These are phyloP conservation scores for Calonectris borealis DNA, from an alignment of 2,113 vertebrate species.

Conservation along the genomic window DNA sequence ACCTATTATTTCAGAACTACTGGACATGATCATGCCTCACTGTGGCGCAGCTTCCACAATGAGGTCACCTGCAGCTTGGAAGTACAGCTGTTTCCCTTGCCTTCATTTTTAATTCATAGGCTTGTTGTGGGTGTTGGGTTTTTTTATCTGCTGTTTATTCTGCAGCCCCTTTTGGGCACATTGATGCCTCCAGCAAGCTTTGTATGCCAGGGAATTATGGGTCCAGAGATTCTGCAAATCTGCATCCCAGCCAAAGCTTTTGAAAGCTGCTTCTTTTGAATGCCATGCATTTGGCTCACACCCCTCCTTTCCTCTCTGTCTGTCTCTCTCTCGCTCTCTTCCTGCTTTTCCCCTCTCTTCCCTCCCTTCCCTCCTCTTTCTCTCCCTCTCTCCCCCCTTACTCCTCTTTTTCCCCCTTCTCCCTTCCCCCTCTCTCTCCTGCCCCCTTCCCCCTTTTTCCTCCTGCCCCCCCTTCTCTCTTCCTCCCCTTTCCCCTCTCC, in stretches of 20 bases:
- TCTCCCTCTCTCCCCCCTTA: neutral
- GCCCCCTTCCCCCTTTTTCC: neutral
- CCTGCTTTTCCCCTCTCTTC: neutral
- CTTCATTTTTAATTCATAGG: constrained; percentile 62
- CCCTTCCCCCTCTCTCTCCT: neutral
- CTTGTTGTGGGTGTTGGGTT: constrained; percentile 48
- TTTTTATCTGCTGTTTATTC: constrained; percentile 63
- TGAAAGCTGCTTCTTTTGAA: constrained; percentile 68
- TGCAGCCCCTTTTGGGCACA: constrained; percentile 58
- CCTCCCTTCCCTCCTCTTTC: neutral
- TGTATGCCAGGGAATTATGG: constrained; percentile 66
- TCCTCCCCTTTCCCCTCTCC: neutral
- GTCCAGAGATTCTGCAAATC: constrained; percentile 65
- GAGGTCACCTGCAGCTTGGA: constrained; percentile 47
- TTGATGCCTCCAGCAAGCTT: constrained; percentile 64
- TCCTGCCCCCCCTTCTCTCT: neutral
- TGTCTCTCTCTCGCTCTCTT: neutral
- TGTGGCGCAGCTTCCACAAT: constrained; percentile 9
- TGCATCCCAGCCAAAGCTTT: constrained; percentile 67
- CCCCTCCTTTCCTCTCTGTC: constrained; percentile 24
- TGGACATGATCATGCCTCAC: neutral
- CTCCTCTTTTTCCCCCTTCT: neutral
- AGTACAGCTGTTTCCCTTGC: constrained; percentile 37
- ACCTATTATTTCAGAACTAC: constrained; percentile 31
- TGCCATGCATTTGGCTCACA: constrained; percentile 46